These are phyloP conservation scores for Anarsia innoxiella DNA, from an alignment of 2,888 invertebrate genomes.

Conservation along the genomic window DNA sequence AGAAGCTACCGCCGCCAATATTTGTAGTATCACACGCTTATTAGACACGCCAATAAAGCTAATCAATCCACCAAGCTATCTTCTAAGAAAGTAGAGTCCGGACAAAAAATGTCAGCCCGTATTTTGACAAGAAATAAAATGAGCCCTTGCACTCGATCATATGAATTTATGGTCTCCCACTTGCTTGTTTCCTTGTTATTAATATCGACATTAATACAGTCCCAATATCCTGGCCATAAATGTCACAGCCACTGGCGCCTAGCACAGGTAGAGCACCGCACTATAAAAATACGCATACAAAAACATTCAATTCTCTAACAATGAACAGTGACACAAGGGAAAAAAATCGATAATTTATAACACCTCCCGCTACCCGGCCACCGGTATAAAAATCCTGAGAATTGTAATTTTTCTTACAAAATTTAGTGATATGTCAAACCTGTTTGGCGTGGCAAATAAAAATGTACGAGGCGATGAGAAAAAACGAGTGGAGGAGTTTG, in stretches of 20 bases:
- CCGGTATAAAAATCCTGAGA: slow-evolving; percentile 63
- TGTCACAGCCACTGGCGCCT: slow-evolving; percentile 72
- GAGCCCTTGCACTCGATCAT: slow-evolving; percentile 44
- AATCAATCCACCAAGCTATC: slow-evolving; percentile 20
- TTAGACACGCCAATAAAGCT: slow-evolving; percentile 31
- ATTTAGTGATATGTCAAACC: slow-evolving; percentile 74
- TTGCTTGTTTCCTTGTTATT: slow-evolving; percentile 59
- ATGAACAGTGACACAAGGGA: slow-evolving; percentile 51
- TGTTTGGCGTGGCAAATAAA: slow-evolving; percentile 69
- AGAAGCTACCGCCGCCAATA: slow-evolving; percentile 20
- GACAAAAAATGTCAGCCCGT: slow-evolving; percentile 37
- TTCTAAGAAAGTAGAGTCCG: slow-evolving; percentile 16
- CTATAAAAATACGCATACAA: slow-evolving; percentile 56
- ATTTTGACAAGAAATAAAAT: slow-evolving; percentile 56
- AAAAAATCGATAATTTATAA: slow-evolving; percentile 67
- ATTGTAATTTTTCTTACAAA: slow-evolving; percentile 70
- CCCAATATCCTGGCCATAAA: slow-evolving; percentile 72
- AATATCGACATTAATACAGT: slow-evolving; percentile 70
- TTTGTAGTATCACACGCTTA: slow-evolving; percentile 28
- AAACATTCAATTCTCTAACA: slow-evolving; percentile 55
- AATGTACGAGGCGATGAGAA: slow-evolving; percentile 54
- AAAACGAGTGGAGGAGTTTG: slow-evolving; percentile 51
- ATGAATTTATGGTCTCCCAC: slow-evolving; percentile 57
- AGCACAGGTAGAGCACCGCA: slow-evolving; percentile 59
- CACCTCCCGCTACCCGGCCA: slow-evolving; percentile 54